Conservation (phyloP, 2,113 vertebrate species). For the Dendrocopos noguchii region DNA sequence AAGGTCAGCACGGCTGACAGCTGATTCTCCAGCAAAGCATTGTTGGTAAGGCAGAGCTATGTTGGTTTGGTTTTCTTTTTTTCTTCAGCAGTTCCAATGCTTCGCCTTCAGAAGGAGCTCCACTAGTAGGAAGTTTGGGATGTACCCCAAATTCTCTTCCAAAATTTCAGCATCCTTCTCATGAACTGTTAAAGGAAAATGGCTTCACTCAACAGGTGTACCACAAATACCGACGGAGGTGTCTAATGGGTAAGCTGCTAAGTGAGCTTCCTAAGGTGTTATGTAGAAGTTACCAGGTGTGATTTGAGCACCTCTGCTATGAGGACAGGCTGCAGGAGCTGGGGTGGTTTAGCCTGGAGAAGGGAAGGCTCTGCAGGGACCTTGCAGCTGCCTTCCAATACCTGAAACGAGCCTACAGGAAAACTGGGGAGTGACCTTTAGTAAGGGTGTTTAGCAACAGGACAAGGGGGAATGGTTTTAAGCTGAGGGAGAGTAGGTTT, state of each 20-base stretch:
- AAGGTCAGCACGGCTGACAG: neutral
- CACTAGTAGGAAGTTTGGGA: conserved; percentile 78
- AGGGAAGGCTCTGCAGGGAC: too few relatives aligned
- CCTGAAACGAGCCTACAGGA: too few relatives aligned
- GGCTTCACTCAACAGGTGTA: conserved; percentile 97
- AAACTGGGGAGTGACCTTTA: too few relatives aligned
- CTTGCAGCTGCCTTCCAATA: too few relatives aligned
- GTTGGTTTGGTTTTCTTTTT: neutral
- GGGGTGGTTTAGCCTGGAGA: too few relatives aligned
- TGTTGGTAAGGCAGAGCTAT: neutral
- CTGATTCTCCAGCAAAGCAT: neutral
- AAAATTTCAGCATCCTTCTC: conserved; percentile 95
- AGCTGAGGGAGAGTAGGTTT: too few relatives aligned
- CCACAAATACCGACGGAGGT: conserved; percentile 91
- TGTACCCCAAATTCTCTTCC: conserved; percentile 93
- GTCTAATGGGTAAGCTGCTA: conserved; percentile 85
- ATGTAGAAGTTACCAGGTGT: neutral
- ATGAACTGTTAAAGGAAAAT: conserved; percentile 92
- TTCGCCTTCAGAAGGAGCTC: conserved; percentile 86
- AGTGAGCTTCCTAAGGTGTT: neutral
- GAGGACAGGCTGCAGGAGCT: too few relatives aligned
- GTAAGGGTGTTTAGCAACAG: too few relatives aligned
- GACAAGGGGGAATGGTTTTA: too few relatives aligned
- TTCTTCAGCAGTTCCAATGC: conserved; percentile 85
- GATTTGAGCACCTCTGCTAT: neutral